These are phyloP conservation scores for Melanaphis sacchari DNA, from an alignment of 1,140 invertebrate species.

Conservation along the genomic window DNA sequence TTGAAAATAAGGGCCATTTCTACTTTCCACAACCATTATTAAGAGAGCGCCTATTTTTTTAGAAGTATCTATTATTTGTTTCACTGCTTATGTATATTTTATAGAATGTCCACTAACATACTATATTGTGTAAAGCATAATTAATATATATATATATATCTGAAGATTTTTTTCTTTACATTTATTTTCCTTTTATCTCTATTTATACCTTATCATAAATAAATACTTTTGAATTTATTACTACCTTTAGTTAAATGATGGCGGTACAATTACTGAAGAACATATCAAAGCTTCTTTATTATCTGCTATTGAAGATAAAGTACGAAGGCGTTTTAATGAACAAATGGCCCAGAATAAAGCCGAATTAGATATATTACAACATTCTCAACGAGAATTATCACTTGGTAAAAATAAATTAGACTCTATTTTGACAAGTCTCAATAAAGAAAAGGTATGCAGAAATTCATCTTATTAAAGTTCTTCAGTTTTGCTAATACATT, in stretches of 20 bases:
- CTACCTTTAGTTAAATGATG: conserved; percentile 33
- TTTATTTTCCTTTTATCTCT: background rate
- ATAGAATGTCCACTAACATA: background rate
- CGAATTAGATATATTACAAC: conserved; percentile 87
- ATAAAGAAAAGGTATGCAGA: conserved; percentile 77
- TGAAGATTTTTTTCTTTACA: background rate
- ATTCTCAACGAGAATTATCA: conserved; percentile 87
- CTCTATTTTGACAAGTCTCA: conserved; percentile 79
- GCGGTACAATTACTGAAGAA: conserved; percentile 90
- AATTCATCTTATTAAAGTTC: background rate
- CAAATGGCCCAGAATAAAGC: conserved; percentile 88
- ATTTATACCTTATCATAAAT: background rate
- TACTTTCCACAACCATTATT: background rate
- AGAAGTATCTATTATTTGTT: background rate
- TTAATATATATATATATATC: background rate
- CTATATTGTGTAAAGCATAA: background rate
- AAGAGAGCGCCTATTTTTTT: background rate
- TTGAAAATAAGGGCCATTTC: background rate
- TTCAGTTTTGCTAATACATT: background rate
- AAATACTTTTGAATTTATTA: background rate
- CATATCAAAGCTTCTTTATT: conserved; percentile 92
- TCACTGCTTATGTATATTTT: background rate
- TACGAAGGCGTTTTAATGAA: conserved; percentile 85
- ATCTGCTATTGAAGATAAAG: conserved; percentile 94
- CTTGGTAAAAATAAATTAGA: conserved; percentile 86